A percentile compares a stretch with the other conserved stretches of the same genome.
Conservation (phyloP, 2,113 vertebrate genomes). For the Rhynchomys soricoides region DNA sequence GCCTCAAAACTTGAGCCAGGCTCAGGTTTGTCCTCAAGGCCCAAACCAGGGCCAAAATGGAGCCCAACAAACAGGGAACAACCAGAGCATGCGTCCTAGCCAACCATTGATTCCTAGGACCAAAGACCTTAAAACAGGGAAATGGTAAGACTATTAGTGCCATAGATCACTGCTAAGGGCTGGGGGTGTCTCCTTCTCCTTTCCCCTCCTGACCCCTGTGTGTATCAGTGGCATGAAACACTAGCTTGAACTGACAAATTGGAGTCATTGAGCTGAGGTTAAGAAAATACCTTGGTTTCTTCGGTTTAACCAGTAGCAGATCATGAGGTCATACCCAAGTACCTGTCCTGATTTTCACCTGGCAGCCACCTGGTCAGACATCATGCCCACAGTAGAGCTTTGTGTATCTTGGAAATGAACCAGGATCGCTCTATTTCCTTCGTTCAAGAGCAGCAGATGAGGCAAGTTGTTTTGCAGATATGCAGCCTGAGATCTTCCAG, state of each 20-base stretch:
- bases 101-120: neutral
- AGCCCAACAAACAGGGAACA: too few relatives aligned
- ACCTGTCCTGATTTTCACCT: neutral
- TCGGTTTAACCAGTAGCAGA: slow-evolving; percentile 18
- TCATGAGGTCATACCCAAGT: neutral
- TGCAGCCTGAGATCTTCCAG: neutral
- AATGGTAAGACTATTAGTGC: neutral
- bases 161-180: neutral
- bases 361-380: slow-evolving; percentile 50
- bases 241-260: slow-evolving; percentile 40
- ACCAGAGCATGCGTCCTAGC: neutral
- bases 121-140: neutral
- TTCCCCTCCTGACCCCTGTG: neutral
- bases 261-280: slow-evolving; percentile 17
- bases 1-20: too few relatives aligned
- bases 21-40: too few relatives aligned
- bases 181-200: too few relatives aligned
- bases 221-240: neutral
- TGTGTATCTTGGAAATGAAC: neutral
- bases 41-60: too few relatives aligned
- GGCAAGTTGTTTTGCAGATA: neutral
- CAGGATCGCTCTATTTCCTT: neutral
- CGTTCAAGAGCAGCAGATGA: neutral
- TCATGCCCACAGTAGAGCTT: neutral
- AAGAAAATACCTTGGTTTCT: slow-evolving; percentile 63